Base-by-base conservation (phyloP, 2,113 vertebrate genomes). In the Nicator chloris region DNA sequence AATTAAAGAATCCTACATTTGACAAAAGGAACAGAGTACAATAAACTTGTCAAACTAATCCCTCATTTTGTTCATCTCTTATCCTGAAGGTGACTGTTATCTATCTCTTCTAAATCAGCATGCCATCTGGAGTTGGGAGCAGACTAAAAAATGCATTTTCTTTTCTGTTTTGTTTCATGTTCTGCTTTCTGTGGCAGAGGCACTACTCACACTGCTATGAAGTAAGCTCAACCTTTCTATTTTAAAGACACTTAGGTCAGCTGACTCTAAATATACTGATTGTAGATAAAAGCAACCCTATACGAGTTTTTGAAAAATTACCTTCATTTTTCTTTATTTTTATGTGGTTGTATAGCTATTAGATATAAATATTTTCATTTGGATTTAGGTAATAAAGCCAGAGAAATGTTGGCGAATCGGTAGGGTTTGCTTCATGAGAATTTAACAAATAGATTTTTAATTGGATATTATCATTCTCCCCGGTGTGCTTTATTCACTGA, bases 21-120 rank as follows among this genome's bases (percentile, higher is more conserved):
- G 37, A 92, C 70, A 92, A 97, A 97, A 96, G 76, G 31, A 83
- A 71, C 18, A 35, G 63, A 96, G 31, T 47, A 95, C 78, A 96
- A 91, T 82, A 88, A 89, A 51, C 89, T 85, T 87, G 91, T 93
- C 84, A 92, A 91, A 95, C 82, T 53, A 94, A 53, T 95, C 69
- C 35, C 33, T n/a, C 35, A 7, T 82, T 81, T 78, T 94, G 50
- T 87, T 93, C 63, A 75, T 79, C 77, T 95, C n/a, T 9, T 81
- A 80, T 81, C 39, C 88, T 88, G 80, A 95, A 95, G 31, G 75
- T 83, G 97, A 93, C 87, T 90, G 60, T 87, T 78, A 90, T 44
- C 81, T 83, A 28, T n/a, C 66, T 60, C 44, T 95, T 84, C 83
- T 96, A 65, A 91, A 85, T 85, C 76, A 82, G 75, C 39, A 31